Evolutionary conservation across 2,113 vertebrate species (phyloP).

Genomic region (Apistogramma diplotaenia): DNA sequence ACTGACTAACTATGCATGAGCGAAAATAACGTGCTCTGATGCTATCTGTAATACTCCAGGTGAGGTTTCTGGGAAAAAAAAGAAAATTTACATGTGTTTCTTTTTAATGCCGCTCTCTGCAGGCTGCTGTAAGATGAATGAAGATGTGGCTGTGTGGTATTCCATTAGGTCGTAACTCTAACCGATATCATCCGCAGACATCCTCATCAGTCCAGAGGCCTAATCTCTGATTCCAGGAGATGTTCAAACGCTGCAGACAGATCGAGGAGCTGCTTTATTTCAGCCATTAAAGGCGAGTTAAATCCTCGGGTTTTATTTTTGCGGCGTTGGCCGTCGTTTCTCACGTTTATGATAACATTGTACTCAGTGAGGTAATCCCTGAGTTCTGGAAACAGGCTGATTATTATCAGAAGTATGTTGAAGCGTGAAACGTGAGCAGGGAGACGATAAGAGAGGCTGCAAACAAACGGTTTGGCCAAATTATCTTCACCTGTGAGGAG

Average conservation of each 20-base stretch:
- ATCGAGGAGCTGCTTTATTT: neutral
- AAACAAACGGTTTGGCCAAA: neutral
- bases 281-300: neutral
- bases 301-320: neutral
- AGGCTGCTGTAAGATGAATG: neutral
- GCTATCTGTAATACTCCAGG: constrained; percentile 28
- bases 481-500: neutral
- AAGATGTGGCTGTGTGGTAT: constrained; percentile 8
- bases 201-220: constrained; percentile 15
- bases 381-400: neutral
- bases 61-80: neutral
- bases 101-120: neutral
- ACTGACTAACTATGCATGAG: constrained; percentile 9
- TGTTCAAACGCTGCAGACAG: neutral
- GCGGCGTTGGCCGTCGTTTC: neutral
- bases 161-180: constrained; percentile 7
- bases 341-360: neutral
- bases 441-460: neutral
- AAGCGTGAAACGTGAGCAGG: neutral
- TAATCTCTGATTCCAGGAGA: neutral
- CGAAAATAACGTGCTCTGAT: constrained; percentile 8
- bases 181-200: constrained; percentile 17
- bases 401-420: neutral
- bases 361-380: neutral
- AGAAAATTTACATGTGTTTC: neutral